A percentile compares a stretch with the other conserved stretches of the same genome.
phyloP scores from a whole-genome alignment of 1,140 invertebrate species.

The Heliconius melpomene region DNA sequence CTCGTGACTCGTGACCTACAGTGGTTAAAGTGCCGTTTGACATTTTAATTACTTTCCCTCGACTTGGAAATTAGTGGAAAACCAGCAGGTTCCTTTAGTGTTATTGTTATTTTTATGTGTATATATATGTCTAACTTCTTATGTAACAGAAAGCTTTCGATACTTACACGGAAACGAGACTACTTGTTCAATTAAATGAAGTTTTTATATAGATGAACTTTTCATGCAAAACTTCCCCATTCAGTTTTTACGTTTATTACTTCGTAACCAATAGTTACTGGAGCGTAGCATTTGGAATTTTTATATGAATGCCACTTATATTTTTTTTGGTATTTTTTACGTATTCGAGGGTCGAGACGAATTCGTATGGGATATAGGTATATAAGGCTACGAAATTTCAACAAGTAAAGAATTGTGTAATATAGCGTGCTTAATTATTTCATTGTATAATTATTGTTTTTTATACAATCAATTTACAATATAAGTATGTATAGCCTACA shows the following conservation, averaged over 20 bases:
- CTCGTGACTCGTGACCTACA: slow-evolving; percentile 27
- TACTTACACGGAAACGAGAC: neutral
- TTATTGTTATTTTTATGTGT: slow-evolving; percentile 3
- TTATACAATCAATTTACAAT: no score
- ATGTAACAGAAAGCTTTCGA: neutral
- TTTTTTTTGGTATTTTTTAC: neutral
- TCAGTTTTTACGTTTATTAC: neutral
- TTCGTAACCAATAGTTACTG: neutral
- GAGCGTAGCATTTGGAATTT: neutral
- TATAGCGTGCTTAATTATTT: no score
- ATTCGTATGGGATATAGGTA: neutral
- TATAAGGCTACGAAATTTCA: neutral
- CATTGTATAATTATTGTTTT: no score
- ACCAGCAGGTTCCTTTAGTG: neutral
- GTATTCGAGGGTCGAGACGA: neutral
- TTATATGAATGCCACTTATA: neutral
- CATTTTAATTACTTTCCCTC: slow-evolving; percentile 1
- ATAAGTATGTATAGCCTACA: no score
- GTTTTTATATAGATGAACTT: neutral
- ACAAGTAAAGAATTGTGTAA: neutral
- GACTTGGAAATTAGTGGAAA: neutral
- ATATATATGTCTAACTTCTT: neutral
- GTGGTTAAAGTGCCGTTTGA: slow-evolving; percentile 17
- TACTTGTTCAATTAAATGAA: neutral
- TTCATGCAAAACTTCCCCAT: neutral